Base-by-base conservation (phyloP, 2,797 vertebrate genomes). In the Sebastes iracundus region DNA sequence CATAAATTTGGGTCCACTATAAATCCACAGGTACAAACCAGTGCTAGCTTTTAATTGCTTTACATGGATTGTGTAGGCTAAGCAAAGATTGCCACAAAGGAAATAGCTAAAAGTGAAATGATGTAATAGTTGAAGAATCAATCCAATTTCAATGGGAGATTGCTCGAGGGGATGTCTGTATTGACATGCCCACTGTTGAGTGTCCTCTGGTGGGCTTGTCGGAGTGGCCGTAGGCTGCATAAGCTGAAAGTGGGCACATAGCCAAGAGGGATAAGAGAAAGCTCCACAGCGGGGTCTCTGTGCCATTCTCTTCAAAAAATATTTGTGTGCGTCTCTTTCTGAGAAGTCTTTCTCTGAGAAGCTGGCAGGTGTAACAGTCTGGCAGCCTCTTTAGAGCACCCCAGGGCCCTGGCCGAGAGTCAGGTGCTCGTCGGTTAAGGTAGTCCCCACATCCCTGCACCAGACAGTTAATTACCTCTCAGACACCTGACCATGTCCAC, bases 401-500 rank as follows among this genome's bases (percentile, higher is more conserved):
- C 70, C 79, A 68, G 88, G 88, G 84, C 61, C 72, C 83, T 88
- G 85, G 84, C 81, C 75, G 38, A 84, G 83, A 87, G 75, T 90
- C 88, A 79, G 89, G 84, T 86, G 84, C 75, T 83, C 85, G 83
- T 90, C 80, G 28, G 75, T 88, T 82, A 87, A 90, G 81, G 82
- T 85, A 79, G 22, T 81, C 85, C 86, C 81, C 64, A 83, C 71
- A 77, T 84, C 80, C 69, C 76, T 52, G 65, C 75, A 82, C 75
- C 77, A 86, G 84, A 87, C 82, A 70, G 85, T 88, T 92, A 93
- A 94, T 92, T 89, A 91, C 77, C 85, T 80, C 84, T 77, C 69
- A 72, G 77, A 79, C 86, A 82, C 74, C 67, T 89, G 80, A 77
- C 81, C 78, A 38, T 38, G 18, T 65, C 68, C 58, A 38, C 61